Percentiles rank a stretch among this genome's conserved stretches.
These are phyloP conservation scores for Enteromius paludinosus DNA, from an alignment of 2,797 vertebrate species.

Conservation along the genomic window DNA sequence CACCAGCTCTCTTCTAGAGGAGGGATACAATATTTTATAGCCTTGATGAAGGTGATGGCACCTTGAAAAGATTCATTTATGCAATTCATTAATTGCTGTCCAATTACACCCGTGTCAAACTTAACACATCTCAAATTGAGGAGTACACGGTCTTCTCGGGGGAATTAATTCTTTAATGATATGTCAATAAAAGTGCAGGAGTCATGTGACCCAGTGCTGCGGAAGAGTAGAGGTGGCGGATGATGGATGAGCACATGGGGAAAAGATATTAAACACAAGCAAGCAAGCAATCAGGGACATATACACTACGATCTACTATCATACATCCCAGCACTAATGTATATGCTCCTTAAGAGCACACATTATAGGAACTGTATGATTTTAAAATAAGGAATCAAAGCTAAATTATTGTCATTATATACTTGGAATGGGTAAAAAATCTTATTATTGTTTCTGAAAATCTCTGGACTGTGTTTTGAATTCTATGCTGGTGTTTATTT, in stretches of 20 bases:
- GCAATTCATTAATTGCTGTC: conserved; percentile 53
- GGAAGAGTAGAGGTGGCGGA: conserved; percentile 28
- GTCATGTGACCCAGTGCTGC: conserved; percentile 6
- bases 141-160: conserved; percentile 25
- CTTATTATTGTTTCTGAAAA: neutral
- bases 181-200: conserved; percentile 44
- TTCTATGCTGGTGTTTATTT: neutral
- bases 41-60: conserved; percentile 24
- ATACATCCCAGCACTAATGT: neutral
- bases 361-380: neutral
- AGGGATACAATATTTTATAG: conserved; percentile 23
- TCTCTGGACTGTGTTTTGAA: neutral
- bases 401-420: neutral
- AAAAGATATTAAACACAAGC: conserved; percentile 10
- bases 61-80: conserved; percentile 40
- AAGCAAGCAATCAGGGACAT: neutral
- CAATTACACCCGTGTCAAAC: conserved; percentile 42
- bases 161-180: conserved; percentile 51
- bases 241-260: conserved; percentile 41
- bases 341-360: neutral
- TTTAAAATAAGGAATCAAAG: neutral
- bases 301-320: conserved; percentile 7
- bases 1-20: neutral
- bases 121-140: conserved; percentile 48
- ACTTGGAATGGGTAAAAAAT: neutral